phyloP scores from a whole-genome alignment of 2,797 vertebrate species.

The Botia almorhae region DNA sequence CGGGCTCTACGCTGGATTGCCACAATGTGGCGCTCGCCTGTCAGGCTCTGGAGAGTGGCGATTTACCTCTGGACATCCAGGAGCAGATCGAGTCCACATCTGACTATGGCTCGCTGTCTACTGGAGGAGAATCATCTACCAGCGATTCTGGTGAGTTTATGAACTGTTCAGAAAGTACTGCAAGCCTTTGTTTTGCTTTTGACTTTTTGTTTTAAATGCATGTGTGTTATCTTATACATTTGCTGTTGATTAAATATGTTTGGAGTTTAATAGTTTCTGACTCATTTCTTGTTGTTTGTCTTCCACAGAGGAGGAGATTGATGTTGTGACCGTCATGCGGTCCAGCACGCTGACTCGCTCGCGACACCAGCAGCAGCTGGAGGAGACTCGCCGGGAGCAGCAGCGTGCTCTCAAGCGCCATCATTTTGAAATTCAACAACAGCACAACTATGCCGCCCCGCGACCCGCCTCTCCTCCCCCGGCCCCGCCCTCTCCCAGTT shows the following conservation, averaged over 20 bases:
- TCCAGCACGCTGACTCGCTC: constrained; percentile 60
- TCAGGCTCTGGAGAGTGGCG: constrained; percentile 60
- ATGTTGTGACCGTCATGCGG: constrained; percentile 77
- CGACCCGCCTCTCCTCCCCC: constrained; percentile 72
- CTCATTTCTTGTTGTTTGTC: background rate
- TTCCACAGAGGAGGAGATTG: constrained; percentile 80
- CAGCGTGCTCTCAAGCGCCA: constrained; percentile 69
- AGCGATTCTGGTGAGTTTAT: constrained; percentile 80
- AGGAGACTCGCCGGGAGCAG: constrained; percentile 58
- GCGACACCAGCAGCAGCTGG: constrained; percentile 60
- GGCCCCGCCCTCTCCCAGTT: constrained; percentile 28
- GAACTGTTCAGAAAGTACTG: background rate
- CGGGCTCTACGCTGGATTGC: constrained; percentile 77
- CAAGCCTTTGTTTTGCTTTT: background rate
- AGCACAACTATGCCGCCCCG: constrained; percentile 84
- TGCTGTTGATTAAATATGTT: background rate
- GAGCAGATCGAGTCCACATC: constrained; percentile 74
- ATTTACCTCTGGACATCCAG: constrained; percentile 63
- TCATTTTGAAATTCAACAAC: constrained; percentile 78
- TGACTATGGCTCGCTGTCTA: constrained; percentile 73
- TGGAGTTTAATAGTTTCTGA: background rate
- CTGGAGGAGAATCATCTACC: constrained; percentile 73
- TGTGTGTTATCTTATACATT: background rate
- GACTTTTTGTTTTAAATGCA: background rate
- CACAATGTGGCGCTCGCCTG: constrained; percentile 59